Percentiles rank a stretch among this genome's conserved stretches.
Evolutionary conservation across 2,113 vertebrate genomes (phyloP).

Genomic region (Scortum barcoo): DNA sequence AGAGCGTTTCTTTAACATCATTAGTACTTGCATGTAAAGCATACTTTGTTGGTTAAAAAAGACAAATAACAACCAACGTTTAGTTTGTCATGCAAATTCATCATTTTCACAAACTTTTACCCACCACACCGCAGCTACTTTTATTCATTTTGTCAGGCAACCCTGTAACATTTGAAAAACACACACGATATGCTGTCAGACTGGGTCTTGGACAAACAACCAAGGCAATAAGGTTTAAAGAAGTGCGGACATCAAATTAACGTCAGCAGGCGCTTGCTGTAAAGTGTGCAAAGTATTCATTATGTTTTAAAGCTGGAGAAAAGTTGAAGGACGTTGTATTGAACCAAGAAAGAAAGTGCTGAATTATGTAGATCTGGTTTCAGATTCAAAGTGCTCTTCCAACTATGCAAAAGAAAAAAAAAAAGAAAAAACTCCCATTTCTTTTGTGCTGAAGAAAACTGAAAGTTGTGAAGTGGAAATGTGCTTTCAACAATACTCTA

Average conservation of each 20-base stretch:
- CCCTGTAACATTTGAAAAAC: too few species aligned
- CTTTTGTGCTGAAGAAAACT: background rate
- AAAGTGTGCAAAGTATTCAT: background rate
- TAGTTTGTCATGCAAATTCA: background rate
- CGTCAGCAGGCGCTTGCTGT: too few species aligned
- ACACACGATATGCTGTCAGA: background rate
- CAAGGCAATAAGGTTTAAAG: background rate
- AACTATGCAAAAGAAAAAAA: background rate
- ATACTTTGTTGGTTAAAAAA: background rate
- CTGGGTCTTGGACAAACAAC: background rate
- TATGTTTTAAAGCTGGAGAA: background rate
- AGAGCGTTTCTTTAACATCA: background rate
- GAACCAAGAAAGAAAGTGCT: background rate
- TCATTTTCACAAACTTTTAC: background rate
- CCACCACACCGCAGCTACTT: background rate
- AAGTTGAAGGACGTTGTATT: background rate
- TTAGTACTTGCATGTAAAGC: slow-evolving; percentile 1
- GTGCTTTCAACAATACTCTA: slow-evolving; percentile 16
- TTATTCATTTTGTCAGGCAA: background rate
- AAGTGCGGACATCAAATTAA: background rate
- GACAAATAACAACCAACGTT: background rate
- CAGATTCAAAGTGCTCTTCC: background rate
- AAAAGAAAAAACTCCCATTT: background rate
- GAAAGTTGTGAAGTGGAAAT: background rate
- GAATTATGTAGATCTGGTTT: background rate